Evolutionary conservation across 2,113 vertebrate species (phyloP).

Genomic region (Nansenia antarctica): DNA sequence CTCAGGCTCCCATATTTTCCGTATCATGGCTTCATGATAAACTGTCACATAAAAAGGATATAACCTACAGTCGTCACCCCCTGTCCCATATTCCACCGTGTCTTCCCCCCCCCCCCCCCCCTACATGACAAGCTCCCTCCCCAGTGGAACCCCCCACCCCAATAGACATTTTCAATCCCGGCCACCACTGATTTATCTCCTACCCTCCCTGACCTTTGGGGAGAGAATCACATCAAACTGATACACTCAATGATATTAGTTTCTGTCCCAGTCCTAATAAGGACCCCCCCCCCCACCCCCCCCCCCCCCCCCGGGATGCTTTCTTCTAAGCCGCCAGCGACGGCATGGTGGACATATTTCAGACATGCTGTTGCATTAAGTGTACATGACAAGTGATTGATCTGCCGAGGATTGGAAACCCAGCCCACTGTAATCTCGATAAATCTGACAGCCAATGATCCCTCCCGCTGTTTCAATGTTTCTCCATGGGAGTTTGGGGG

Average conservation of each 20-base stretch:
- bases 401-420: constrained; percentile 19
- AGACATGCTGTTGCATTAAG: constrained; percentile 26
- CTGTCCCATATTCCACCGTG: neutral
- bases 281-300: neutral
- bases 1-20: constrained; percentile 27
- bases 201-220: constrained; percentile 18
- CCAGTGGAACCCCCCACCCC: constrained; percentile 6
- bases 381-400: constrained; percentile 40
- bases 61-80: too few relatives aligned
- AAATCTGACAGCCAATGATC: constrained; percentile 32
- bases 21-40: constrained; percentile 37
- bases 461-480: constrained; percentile 12
- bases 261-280: constrained; percentile 21
- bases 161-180: constrained; percentile 14
- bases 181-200: constrained; percentile 33
- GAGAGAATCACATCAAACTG: constrained; percentile 28
- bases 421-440: constrained; percentile 21
- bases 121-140: too few relatives aligned
- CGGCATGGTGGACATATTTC: constrained; percentile 32
- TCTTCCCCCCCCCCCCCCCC: neutral
- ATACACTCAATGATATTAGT: constrained; percentile 46
- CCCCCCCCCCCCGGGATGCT: neutral
- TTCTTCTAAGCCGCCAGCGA: neutral
- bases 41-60: constrained; percentile 25
- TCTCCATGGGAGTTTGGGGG: neutral